phyloP scores from a whole-genome alignment of 2,113 vertebrate species.

The Pelecanus crispus region DNA sequence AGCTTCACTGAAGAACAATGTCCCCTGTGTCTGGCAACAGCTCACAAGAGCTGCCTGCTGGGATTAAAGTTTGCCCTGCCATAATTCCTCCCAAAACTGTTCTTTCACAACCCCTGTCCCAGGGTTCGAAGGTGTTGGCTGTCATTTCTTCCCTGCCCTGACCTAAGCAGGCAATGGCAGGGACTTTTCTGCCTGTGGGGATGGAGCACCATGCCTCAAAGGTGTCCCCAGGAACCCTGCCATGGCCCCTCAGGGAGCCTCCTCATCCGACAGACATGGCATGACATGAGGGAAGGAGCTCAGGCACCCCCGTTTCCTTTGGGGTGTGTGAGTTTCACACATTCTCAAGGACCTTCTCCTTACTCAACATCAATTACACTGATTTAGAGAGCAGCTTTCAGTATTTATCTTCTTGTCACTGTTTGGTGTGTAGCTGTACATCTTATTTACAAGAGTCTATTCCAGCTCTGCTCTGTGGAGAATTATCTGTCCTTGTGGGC shows the following conservation, averaged over 20 bases:
- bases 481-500: background rate
- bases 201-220: background rate
- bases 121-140: background rate
- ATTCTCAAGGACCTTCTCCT: background rate
- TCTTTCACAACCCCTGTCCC: background rate
- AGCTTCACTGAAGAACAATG: background rate
- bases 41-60: background rate
- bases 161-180: background rate
- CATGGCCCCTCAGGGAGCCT: rapidly evolving
- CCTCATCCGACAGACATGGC: background rate
- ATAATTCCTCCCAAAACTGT: background rate
- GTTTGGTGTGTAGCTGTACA: background rate
- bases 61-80: background rate
- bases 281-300: rapidly evolving
- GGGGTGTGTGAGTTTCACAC: background rate
- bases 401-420: background rate
- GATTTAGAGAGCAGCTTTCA: background rate
- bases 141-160: background rate
- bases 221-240: background rate
- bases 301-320: background rate
- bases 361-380: background rate
- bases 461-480: background rate
- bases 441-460: background rate
- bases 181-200: background rate
- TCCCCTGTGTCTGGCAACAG: background rate